Percentiles rank a stretch among this genome's conserved stretches.
Evolutionary conservation across 2,113 vertebrate genomes (phyloP).

Genomic region (Glaucomys volans): DNA sequence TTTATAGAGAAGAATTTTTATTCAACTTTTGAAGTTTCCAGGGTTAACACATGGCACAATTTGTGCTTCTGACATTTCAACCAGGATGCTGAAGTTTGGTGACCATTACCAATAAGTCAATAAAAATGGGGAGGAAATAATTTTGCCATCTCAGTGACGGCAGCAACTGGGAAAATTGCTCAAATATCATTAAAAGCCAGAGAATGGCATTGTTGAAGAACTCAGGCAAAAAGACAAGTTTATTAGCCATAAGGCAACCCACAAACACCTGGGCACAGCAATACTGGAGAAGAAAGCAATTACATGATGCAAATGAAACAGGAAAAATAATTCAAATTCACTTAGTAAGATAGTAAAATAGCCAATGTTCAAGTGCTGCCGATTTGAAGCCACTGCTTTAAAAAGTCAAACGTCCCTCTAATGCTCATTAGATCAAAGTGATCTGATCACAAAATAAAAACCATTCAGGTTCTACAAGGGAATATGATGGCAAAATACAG

Average conservation of each 20-base stretch:
- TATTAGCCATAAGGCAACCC: neutral
- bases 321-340: constrained; percentile 56
- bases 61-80: constrained; percentile 48
- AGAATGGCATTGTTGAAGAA: neutral
- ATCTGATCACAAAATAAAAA: constrained; percentile 71
- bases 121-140: constrained; percentile 21
- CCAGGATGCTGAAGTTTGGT: constrained; percentile 51
- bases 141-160: constrained; percentile 29
- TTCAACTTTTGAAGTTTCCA: constrained; percentile 50
- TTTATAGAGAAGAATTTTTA: constrained; percentile 12
- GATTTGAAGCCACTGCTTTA: constrained; percentile 49
- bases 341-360: constrained; percentile 50
- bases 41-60: neutral
- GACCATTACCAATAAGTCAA: constrained; percentile 11
- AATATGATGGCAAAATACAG: constrained; percentile 39
- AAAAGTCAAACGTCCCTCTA: constrained; percentile 56
- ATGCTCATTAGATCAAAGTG: constrained; percentile 21
- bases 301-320: neutral
- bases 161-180: constrained; percentile 50
- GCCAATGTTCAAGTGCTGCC: neutral
- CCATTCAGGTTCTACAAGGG: constrained; percentile 19
- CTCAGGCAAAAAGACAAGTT: neutral
- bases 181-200: neutral
- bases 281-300: constrained; percentile 33
- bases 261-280: constrained; percentile 19